Evolutionary conservation across 2,888 invertebrate species (phyloP).

Genomic region (Thymelicus sylvestris): DNA sequence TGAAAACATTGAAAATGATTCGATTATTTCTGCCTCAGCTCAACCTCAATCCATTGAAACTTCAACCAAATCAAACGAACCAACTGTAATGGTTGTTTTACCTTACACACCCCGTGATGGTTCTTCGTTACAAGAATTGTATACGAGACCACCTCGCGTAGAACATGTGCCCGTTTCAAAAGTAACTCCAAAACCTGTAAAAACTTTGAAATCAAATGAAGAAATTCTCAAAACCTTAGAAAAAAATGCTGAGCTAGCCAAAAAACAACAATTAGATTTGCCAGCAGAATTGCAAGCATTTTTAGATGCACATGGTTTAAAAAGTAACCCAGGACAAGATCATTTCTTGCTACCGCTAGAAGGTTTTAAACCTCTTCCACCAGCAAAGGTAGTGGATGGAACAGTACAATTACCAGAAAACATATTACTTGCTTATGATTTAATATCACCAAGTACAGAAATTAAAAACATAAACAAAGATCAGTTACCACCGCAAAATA

Average conservation of each 20-base stretch:
- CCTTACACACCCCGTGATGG: conserved; percentile 86
- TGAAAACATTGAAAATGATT: conserved; percentile 43
- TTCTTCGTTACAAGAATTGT: conserved; percentile 86
- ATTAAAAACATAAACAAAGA: conserved; percentile 51
- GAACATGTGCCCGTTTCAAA: conserved; percentile 77
- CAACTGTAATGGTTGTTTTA: conserved; percentile 87
- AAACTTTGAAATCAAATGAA: conserved; percentile 49
- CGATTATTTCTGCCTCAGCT: conserved; percentile 44
- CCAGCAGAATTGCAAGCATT: conserved; percentile 73
- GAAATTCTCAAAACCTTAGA: conserved; percentile 56
- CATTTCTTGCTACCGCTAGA: conserved; percentile 74
- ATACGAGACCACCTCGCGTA: conserved; percentile 87
- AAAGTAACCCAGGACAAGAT: conserved; percentile 68
- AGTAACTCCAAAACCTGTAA: conserved; percentile 59
- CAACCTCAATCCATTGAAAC: conserved; percentile 53
- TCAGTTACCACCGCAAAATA: conserved; percentile 55
- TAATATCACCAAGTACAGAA: conserved; percentile 60
- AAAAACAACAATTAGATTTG: conserved; percentile 59
- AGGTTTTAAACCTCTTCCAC: conserved; percentile 77
- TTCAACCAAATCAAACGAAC: conserved; percentile 60
- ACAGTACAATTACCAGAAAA: conserved; percentile 75
- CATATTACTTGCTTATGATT: conserved; percentile 71
- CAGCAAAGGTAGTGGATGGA: conserved; percentile 69
- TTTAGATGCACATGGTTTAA: conserved; percentile 70
- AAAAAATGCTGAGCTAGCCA: conserved; percentile 54